These are phyloP conservation scores for Sorex maritimensis DNA, from an alignment of 2,797 vertebrate species.

Conservation along the genomic window DNA sequence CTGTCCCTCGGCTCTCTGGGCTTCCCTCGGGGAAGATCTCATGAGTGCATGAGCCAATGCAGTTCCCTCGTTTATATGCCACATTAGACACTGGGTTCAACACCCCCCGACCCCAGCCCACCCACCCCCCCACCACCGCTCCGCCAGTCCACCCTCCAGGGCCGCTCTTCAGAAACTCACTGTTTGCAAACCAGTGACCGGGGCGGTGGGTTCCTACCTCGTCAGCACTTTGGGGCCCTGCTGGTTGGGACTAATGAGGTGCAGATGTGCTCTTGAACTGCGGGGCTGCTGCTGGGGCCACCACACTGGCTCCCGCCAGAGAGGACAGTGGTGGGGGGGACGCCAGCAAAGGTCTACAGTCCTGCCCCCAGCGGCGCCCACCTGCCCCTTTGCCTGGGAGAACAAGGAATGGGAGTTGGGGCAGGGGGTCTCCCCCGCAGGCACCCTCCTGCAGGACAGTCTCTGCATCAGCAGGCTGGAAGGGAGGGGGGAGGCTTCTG, in stretches of 20 bases:
- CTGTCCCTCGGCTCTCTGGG: neutral
- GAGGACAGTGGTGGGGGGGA: conserved; percentile 72
- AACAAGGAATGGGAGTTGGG: conserved; percentile 31
- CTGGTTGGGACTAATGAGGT: conserved; percentile 91
- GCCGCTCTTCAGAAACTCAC: conserved; percentile 85
- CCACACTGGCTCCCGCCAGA: conserved; percentile 75
- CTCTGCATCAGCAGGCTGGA: neutral
- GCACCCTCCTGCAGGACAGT: neutral
- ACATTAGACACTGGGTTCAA: conserved; percentile 87
- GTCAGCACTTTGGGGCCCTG: conserved; percentile 89
- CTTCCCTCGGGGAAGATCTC: conserved; percentile 69
- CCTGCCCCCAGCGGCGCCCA: neutral
- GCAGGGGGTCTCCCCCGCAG: neutral
- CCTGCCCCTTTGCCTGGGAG: conserved; percentile 30
- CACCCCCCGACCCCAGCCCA: conserved; percentile 3
- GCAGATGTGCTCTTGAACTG: conserved; percentile 88
- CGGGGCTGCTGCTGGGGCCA: conserved; percentile 85
- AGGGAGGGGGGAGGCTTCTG: neutral
- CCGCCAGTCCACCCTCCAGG: conserved; percentile 40
- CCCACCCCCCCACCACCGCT: too few species aligned
- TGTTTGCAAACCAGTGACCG: conserved; percentile 86
- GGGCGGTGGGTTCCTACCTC: conserved; percentile 82
- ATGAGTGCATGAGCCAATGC: conserved; percentile 75
- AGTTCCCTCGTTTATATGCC: conserved; percentile 83
- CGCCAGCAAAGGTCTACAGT: conserved; percentile 22